These are phyloP conservation scores for Sisor rabdophorus DNA, from an alignment of 2,113 vertebrate species.

Conservation along the genomic window DNA sequence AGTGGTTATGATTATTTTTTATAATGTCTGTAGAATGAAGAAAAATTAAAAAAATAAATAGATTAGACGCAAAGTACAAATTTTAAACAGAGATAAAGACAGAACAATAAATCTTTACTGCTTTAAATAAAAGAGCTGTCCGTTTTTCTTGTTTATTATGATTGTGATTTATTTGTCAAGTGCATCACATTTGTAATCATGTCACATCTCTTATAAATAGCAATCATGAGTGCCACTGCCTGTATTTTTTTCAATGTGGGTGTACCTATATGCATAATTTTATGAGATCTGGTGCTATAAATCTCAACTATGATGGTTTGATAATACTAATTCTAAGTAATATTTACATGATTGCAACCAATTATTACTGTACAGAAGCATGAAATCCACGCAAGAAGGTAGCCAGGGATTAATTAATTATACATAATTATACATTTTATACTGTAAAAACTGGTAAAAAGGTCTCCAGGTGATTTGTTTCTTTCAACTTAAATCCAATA, in stretches of 20 bases:
- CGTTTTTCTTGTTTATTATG: neutral
- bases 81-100: neutral
- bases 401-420: no score
- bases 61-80: neutral
- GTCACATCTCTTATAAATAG: neutral
- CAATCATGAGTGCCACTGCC: neutral
- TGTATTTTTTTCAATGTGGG: neutral
- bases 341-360: no score
- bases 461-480: slow-evolving; percentile 19
- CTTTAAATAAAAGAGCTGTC: neutral
- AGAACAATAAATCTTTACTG: neutral
- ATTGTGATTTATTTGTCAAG: neutral
- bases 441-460: neutral
- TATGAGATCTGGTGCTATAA: neutral
- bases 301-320: neutral
- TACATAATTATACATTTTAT: neutral
- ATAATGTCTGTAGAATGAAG: neutral
- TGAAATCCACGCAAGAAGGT: neutral
- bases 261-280: neutral
- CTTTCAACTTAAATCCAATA: slow-evolving; percentile 46
- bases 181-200: no score
- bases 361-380: neutral
- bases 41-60: neutral
- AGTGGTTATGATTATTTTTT: neutral
- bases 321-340: neutral